Evolutionary conservation across 2,113 vertebrate genomes (phyloP).

Genomic region (Dipodomys spectabilis): DNA sequence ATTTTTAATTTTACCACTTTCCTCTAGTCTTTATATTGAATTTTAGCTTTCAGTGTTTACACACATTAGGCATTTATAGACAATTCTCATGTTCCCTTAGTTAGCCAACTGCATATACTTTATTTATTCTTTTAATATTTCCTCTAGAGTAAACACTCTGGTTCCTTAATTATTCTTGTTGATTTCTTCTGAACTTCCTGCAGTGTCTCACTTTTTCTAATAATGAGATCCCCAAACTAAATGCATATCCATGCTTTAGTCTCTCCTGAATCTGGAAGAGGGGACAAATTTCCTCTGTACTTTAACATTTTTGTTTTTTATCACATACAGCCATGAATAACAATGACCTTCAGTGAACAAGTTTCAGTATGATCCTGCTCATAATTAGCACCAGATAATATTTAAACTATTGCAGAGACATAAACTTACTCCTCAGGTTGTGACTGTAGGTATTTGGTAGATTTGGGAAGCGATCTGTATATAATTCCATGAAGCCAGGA

Average conservation of each 20-base stretch:
- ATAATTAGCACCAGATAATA: constrained; percentile 60
- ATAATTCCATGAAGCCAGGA: constrained; percentile 2
- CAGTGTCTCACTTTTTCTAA: constrained; percentile 70
- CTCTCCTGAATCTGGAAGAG: constrained; percentile 73
- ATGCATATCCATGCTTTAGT: constrained; percentile 62
- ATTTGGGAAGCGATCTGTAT: constrained; percentile 42
- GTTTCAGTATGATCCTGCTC: constrained; percentile 41
- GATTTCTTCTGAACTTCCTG: constrained; percentile 78
- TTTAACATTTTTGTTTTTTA: constrained; percentile 31
- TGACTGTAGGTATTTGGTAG: constrained; percentile 34
- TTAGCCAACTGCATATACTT: constrained; percentile 69
- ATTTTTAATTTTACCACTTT: constrained; percentile 71
- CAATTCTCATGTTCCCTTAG: constrained; percentile 74
- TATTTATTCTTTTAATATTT: constrained; percentile 83
- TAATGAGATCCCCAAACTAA: constrained; percentile 83
- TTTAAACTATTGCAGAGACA: constrained; percentile 67
- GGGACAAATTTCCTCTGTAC: constrained; percentile 66
- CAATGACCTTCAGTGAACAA: constrained; percentile 67
- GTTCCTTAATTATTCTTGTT: constrained; percentile 82
- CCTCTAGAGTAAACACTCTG: constrained; percentile 79
- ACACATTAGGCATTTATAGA: constrained; percentile 70
- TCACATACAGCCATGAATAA: constrained; percentile 68
- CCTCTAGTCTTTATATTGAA: constrained; percentile 63
- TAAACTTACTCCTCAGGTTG: background rate
- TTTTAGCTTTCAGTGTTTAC: constrained; percentile 68